Conservation (phyloP, 2,888 invertebrate species). For the Ormyrus thymus region DNA sequence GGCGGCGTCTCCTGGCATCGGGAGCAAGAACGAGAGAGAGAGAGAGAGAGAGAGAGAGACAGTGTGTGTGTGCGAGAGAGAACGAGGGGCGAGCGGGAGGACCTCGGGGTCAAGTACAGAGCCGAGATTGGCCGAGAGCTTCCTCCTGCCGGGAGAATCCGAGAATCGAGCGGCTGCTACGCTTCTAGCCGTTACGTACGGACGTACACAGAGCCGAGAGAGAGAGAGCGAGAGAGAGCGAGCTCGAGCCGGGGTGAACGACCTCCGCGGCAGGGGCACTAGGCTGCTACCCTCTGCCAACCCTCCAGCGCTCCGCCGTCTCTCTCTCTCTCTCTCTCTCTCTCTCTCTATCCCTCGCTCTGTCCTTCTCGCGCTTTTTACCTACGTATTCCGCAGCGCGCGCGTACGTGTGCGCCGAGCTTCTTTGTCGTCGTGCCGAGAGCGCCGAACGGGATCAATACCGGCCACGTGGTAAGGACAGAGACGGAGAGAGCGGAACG, state of each 20-base stretch:
- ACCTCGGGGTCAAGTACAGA: slow-evolving; percentile 68
- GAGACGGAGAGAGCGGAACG: too few relatives aligned
- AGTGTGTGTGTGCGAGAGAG: background rate
- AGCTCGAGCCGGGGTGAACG: slow-evolving; percentile 67
- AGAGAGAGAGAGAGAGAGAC: background rate
- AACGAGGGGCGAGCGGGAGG: background rate
- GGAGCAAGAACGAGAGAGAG: too few relatives aligned
- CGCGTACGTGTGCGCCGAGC: background rate
- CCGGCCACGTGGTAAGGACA: slow-evolving; percentile 71
- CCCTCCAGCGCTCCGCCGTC: slow-evolving; percentile 21
- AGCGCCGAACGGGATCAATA: slow-evolving; percentile 72
- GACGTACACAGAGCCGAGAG: too few relatives aligned
- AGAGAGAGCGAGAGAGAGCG: too few relatives aligned
- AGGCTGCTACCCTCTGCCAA: slow-evolving; percentile 73
- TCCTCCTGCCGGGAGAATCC: slow-evolving; percentile 33
- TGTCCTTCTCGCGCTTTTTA: background rate
- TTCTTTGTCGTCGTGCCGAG: slow-evolving; percentile 59
- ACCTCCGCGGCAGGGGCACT: slow-evolving; percentile 73
- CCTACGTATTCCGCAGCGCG: background rate
- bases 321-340: slow-evolving; percentile 1
- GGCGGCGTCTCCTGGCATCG: too few relatives aligned
- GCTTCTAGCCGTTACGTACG: too few relatives aligned
- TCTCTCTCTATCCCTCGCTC: slow-evolving; percentile 9
- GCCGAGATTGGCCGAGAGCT: slow-evolving; percentile 59
- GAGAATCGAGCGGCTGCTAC: slow-evolving; percentile 7